Base-by-base conservation (phyloP, 1,140 invertebrate species). In the Aphelenchoides avenae region DNA sequence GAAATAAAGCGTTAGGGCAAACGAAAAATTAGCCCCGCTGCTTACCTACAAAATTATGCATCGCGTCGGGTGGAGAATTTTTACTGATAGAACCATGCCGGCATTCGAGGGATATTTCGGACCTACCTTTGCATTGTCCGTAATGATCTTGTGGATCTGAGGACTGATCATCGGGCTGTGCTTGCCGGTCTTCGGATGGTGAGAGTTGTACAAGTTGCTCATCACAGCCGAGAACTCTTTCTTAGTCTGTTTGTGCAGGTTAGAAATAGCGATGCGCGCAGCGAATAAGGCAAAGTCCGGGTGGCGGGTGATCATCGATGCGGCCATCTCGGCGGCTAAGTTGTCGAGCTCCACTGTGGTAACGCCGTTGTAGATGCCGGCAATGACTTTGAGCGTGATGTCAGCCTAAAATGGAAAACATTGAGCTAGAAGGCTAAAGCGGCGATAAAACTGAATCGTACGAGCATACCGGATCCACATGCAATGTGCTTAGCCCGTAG, bases 301-400 rank as follows among this genome's bases (percentile, higher is more conserved):
- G 82, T 98, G 93, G 73, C 88, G 86, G 5, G 88, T 92, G 0
- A 91, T 94, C 87, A 95, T 89, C 20, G 87, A 90, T 15, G 91
- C 92, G 36, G 90, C 88, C 57, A 87, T 96, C 82, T 97, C 92
- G 1, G 93, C 93, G 49, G 93, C 91, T 52, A 98, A 81, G 79
- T 95, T 96, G 79, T 98, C 94, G 65, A 98, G 80, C 77, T 97
- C 91, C 0, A 92, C 86, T 2, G 94, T 98, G 20, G 89, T 93
- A 1, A 98, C 91, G 7, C 93, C 93, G 62, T 88, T 85, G 77
- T 94, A 97, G 3, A 99, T 82, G 0, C 92, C 92, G 80, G 82
- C 88, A 39, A 97, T 90, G 0, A 97, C 81, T 58, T 83, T 82
- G 61, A 79, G 54, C 0, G 81, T 82, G 26, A 84, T 55, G 36